Evolutionary conservation across 1,140 invertebrate species (phyloP), one percentile per base, ranked within the genome.

Genomic region (Cotesia glomerata): DNA sequence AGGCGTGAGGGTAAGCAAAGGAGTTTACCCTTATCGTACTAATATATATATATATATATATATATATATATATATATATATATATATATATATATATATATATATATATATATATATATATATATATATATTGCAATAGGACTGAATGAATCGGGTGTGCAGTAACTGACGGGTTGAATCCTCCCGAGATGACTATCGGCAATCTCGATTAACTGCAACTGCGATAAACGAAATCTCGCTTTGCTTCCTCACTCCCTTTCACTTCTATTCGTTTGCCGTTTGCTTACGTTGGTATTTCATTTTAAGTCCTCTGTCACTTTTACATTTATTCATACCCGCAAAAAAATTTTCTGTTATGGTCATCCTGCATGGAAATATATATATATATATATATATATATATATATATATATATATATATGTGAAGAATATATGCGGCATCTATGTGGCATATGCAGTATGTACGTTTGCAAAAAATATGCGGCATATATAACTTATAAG

Each of bases 121-220:
- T 26, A 26, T 26, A 26, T 26, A 26, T 26, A 26, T 39, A 63
- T 71, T 34, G 69, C 69, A 52, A 52, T 36, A 16, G 61, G 61
- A 54, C 65, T 71, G 63, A 72, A 72, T 72, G 70, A 72, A 72
- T 72, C 51, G 62, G 66, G 67, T 56, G 52, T 59, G 62, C 63
- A 66, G 69, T 71, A 49, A 65, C 63, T 34, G 65, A 56, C 65
- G 61, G 49, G 34, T 35, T 14, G 35, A 71, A 71, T 64, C 62
- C 54, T 45, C 14, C 58, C 54, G 49, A 62, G 35, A 14, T 72
- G 62, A 66, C 70, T 72, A 72, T 72, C 63, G 63, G 26, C 70
- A 72, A 72, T 72, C 70, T 72, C 70, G 62, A 72, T 72, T 72
- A 72, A 65, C 62, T 66, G 63, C 70, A 66, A 18, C 70, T 18